Percentiles rank a stretch among this genome's conserved stretches.
Conservation (phyloP, 2,113 vertebrate species). For the Myxocyprinus asiaticus region DNA sequence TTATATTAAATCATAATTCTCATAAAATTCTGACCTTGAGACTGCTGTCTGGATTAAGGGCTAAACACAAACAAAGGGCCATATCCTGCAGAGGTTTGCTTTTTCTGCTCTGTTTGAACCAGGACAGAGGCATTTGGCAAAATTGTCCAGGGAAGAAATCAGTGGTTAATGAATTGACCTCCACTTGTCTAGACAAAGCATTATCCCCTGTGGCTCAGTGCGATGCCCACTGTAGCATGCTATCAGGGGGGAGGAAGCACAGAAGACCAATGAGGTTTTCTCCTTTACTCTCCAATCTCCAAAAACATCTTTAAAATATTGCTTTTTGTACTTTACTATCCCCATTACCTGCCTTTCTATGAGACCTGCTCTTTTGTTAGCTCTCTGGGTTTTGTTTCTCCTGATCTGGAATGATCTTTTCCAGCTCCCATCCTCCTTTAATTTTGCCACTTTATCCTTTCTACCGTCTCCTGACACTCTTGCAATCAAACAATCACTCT, state of each 20-base stretch:
- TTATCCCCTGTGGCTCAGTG: slow-evolving; percentile 61
- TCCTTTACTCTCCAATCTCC: background rate
- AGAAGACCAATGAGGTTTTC: slow-evolving; percentile 7
- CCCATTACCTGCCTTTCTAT: slow-evolving; percentile 9
- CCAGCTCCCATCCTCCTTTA: slow-evolving; percentile 20
- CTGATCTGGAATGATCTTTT: slow-evolving; percentile 26
- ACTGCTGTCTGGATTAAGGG: background rate
- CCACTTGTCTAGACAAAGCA: slow-evolving; percentile 71
- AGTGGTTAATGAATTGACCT: slow-evolving; percentile 68
- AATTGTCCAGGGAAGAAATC: slow-evolving; percentile 47
- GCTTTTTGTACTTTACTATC: background rate
- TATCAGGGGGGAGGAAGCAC: slow-evolving; percentile 12
- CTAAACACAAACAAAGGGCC: background rate
- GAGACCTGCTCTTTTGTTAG: background rate
- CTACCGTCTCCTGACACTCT: slow-evolving; percentile 1
- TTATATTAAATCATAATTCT: too few species aligned
- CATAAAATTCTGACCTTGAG: too few species aligned
- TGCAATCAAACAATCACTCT: slow-evolving; percentile 22
- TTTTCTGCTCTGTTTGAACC: slow-evolving; percentile 1
- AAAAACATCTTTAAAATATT: background rate
- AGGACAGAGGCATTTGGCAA: slow-evolving; percentile 21
- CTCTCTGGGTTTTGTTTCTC: slow-evolving; percentile 11
- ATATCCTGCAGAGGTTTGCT: slow-evolving; percentile 11
- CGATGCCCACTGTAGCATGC: slow-evolving; percentile 25
- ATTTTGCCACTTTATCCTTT: slow-evolving; percentile 7